Percentiles rank a stretch among this genome's conserved stretches.
phyloP scores from a whole-genome alignment of 2,888 invertebrate species.

The Catocala sponsa region DNA sequence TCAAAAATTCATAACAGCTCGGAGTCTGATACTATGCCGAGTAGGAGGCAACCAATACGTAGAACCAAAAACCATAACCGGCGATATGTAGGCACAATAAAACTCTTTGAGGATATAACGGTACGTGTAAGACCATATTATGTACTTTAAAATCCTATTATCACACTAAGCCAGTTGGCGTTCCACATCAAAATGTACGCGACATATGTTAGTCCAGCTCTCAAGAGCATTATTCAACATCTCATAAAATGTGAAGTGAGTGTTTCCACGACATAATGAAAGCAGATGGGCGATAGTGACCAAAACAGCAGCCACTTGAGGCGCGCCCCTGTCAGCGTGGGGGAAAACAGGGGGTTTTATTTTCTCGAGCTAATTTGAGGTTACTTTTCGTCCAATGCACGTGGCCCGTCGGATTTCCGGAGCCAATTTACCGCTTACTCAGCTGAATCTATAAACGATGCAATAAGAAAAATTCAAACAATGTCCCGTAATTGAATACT shows the following conservation, averaged over 20 bases:
- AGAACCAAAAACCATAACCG: too few species aligned
- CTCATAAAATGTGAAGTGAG: slow-evolving; percentile 64
- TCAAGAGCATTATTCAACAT: slow-evolving; percentile 56
- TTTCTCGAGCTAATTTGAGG: slow-evolving; percentile 75
- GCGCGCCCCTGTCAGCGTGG: slow-evolving; percentile 66
- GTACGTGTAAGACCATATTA: too few species aligned
- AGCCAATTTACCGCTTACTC: slow-evolving; percentile 50
- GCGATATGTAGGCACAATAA: too few species aligned
- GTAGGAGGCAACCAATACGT: too few species aligned
- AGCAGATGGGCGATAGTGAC: slow-evolving; percentile 66
- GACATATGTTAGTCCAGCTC: neutral
- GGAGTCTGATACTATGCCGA: too few species aligned
- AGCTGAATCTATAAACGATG: slow-evolving; percentile 46
- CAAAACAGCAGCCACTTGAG: slow-evolving; percentile 67
- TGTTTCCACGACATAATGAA: slow-evolving; percentile 66
- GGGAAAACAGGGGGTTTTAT: slow-evolving; percentile 70
- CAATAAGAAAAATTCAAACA: slow-evolving; percentile 45
- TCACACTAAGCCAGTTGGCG: too few species aligned
- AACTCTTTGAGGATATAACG: too few species aligned
- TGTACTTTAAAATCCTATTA: too few species aligned
- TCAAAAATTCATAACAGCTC: too few species aligned
- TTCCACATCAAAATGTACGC: too few species aligned
- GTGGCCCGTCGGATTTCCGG: slow-evolving; percentile 56
- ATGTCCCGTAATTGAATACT: slow-evolving; percentile 15
- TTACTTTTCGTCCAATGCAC: slow-evolving; percentile 63